A percentile compares a stretch with the other conserved stretches of the same genome.
Conservation (phyloP, 2,113 vertebrate species). For the Dasyornis broadbenti region DNA sequence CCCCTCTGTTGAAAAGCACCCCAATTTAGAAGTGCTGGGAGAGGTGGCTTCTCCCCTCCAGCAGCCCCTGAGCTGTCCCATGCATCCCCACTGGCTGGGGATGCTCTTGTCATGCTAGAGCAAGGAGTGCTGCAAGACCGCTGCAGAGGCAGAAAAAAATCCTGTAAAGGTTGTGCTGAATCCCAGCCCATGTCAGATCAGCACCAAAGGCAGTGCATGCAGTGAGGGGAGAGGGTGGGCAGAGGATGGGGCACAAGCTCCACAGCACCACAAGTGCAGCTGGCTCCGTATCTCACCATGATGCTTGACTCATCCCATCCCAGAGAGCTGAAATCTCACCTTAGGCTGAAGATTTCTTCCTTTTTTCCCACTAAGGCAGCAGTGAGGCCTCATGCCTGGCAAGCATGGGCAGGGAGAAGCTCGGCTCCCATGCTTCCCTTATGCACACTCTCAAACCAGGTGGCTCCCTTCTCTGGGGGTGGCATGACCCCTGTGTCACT, state of each 20-base stretch:
- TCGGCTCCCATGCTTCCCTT: neutral
- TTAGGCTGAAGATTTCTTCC: neutral
- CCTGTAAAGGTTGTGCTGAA: neutral
- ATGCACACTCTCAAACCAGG: neutral
- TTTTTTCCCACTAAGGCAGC: neutral
- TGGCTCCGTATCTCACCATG: neutral
- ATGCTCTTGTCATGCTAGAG: accelerated
- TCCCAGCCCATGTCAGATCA: neutral
- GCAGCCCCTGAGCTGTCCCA: neutral
- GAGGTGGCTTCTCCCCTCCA: neutral
- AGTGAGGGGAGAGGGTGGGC: neutral
- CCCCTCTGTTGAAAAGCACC: neutral
- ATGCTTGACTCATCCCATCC: accelerated
- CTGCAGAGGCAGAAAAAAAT: neutral
- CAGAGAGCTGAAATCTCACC: neutral
- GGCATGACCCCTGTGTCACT: neutral
- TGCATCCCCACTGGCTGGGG: neutral
- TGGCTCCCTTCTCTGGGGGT: accelerated
- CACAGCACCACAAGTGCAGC: accelerated
- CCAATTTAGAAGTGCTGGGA: neutral
- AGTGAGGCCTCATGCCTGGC: neutral
- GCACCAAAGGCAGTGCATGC: neutral
- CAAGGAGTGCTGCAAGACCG: accelerated
- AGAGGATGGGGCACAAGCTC: neutral
- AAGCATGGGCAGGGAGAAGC: neutral